Evolutionary conservation across 2,113 vertebrate genomes (phyloP).

Genomic region (Capricornis sumatraensis): DNA sequence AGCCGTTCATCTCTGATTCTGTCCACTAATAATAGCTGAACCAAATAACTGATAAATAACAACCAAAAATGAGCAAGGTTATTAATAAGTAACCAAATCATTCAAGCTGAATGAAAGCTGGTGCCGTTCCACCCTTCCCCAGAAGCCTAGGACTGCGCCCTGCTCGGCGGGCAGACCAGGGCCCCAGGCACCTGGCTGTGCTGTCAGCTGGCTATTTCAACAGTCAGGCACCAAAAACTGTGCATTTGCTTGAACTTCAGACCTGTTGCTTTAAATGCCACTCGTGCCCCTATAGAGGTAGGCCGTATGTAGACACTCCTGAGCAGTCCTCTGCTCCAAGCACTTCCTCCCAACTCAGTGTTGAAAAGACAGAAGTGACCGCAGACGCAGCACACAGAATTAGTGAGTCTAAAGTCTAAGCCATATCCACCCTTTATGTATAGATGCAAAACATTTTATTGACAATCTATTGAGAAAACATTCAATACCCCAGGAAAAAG

Average conservation of each 20-base stretch:
- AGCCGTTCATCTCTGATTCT: too few relatives aligned
- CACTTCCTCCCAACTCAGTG: not conserved
- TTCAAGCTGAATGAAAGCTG: not conserved
- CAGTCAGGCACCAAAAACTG: not conserved
- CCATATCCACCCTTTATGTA: too few relatives aligned
- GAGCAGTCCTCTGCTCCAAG: fast-evolving
- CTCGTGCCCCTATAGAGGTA: fast-evolving
- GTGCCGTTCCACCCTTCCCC: fast-evolving
- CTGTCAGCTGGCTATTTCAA: not conserved
- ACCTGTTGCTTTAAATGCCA: not conserved
- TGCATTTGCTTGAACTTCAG: not conserved
- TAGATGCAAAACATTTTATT: not conserved
- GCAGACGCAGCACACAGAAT: fast-evolving
- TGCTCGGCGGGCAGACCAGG: too few relatives aligned
- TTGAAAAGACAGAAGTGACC: not conserved
- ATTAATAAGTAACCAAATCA: too few relatives aligned
- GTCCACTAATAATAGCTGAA: not conserved
- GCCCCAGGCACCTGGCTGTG: not conserved
- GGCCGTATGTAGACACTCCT: fast-evolving
- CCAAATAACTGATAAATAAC: not conserved
- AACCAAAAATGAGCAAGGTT: not conserved
- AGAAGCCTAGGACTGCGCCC: not conserved
- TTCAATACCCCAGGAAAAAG: not conserved
- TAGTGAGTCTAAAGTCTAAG: too few relatives aligned
- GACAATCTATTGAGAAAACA: not conserved